Conservation (phyloP, 2,797 vertebrate species). For the Lacerta agilis region DNA sequence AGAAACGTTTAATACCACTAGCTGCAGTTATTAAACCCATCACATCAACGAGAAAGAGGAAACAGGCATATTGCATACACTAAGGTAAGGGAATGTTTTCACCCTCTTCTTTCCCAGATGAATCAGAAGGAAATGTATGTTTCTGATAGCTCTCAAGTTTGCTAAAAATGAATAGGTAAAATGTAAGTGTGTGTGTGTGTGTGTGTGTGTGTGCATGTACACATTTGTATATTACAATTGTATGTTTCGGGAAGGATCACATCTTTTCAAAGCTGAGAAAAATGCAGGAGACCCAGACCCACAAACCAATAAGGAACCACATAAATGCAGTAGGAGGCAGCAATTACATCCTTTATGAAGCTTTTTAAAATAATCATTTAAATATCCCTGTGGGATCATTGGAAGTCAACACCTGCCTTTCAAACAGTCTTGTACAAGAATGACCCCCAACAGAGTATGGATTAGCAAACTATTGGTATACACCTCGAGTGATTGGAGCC, state of each 20-base stretch:
- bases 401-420: constrained; percentile 46
- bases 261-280: constrained; percentile 11
- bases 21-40: constrained; percentile 62
- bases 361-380: constrained; percentile 28
- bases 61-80: constrained; percentile 51
- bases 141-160: constrained; percentile 29
- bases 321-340: neutral
- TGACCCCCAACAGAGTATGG: constrained; percentile 34
- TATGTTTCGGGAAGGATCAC: neutral
- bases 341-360: neutral
- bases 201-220: neutral
- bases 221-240: neutral
- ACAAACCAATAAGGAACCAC: constrained; percentile 4
- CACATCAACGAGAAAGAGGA: constrained; percentile 68
- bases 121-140: constrained; percentile 47
- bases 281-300: accelerated
- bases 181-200: neutral
- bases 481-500: constrained; percentile 13
- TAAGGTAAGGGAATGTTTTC: constrained; percentile 14
- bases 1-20: constrained; percentile 51
- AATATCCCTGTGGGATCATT: constrained; percentile 25
- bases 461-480: constrained; percentile 13
- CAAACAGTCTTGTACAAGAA: neutral
- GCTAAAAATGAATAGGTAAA: constrained; percentile 26
- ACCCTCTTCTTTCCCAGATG: constrained; percentile 5